Evolutionary conservation across 2,797 vertebrate genomes (phyloP).

Genomic region (Liasis olivaceus): DNA sequence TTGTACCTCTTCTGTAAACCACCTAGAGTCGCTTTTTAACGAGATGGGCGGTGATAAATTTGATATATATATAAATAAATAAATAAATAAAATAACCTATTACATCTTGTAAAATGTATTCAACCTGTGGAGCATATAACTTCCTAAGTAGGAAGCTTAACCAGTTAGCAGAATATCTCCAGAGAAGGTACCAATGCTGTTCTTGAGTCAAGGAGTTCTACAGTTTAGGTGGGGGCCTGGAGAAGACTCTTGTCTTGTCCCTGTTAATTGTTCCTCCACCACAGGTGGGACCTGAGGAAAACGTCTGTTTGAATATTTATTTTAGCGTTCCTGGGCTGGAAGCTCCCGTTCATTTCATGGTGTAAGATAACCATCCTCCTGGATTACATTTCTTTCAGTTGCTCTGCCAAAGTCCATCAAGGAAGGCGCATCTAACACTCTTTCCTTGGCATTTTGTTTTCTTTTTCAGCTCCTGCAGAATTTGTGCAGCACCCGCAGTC

Average conservation of each 20-base stretch:
- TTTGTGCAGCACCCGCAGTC: conserved; percentile 97
- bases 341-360: neutral
- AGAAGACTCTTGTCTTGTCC: neutral
- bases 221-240: neutral
- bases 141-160: no score
- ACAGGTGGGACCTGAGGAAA: neutral
- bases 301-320: neutral
- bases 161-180: neutral
- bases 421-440: neutral
- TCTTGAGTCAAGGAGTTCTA: neutral
- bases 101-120: no score
- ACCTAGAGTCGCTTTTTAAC: no score
- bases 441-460: neutral
- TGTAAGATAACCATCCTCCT: neutral
- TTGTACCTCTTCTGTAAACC: no score
- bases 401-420: neutral
- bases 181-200: neutral
- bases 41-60: no score
- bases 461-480: conserved; percentile 87
- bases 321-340: neutral
- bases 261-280: neutral
- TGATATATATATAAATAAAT: no score
- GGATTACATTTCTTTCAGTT: neutral
- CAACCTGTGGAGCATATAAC: no score
- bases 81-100: no score